phyloP scores from a whole-genome alignment of 2,113 vertebrate species.

The Thalassoma bifasciatum region DNA sequence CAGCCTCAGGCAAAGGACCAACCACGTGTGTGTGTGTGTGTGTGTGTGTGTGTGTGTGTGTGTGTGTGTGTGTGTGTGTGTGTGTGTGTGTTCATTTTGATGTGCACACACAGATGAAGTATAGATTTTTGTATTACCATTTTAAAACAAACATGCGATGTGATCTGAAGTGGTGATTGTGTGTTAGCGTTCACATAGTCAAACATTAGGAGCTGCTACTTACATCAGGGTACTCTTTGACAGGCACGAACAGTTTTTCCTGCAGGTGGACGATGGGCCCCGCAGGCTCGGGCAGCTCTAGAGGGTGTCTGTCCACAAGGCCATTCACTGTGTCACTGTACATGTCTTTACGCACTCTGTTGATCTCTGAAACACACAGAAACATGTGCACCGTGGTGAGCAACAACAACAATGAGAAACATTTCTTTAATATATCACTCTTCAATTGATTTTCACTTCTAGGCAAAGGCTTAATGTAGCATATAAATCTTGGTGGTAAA shows the following conservation, averaged over 20 bases:
- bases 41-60: not conserved
- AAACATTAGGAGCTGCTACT: conserved; percentile 50
- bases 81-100: not conserved
- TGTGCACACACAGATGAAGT: not conserved
- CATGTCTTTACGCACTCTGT: conserved; percentile 89
- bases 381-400: conserved; percentile 31
- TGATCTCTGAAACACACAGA: conserved; percentile 85
- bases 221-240: conserved; percentile 88
- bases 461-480: conserved; percentile 53
- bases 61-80: not conserved
- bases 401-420: not conserved
- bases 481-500: conserved; percentile 35
- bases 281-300: conserved; percentile 84
- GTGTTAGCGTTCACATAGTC: not conserved
- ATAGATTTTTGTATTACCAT: not conserved
- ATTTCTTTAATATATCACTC: conserved; percentile 48
- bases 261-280: conserved; percentile 86
- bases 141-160: not conserved
- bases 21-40: not conserved
- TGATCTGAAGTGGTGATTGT: not conserved
- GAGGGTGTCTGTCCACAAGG: conserved; percentile 84
- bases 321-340: conserved; percentile 87
- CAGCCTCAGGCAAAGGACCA: conserved; percentile 10
- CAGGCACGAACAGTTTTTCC: conserved; percentile 88
- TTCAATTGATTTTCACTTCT: conserved; percentile 57